Base-by-base conservation (phyloP, 2,113 vertebrate genomes). In the Lepus timidus region DNA sequence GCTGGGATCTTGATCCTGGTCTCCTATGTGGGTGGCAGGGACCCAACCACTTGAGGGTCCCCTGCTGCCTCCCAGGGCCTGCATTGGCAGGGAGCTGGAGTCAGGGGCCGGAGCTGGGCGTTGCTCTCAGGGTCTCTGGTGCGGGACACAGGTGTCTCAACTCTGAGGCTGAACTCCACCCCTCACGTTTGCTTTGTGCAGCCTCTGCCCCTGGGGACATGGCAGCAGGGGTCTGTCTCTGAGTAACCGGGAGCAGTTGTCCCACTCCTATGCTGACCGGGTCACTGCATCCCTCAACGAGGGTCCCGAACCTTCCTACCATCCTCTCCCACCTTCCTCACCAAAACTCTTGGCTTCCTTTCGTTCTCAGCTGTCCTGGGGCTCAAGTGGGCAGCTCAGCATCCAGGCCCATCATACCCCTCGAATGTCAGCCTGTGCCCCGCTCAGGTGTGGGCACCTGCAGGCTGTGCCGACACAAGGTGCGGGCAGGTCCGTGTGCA, bases 241-340 rank as follows among this genome's bases (percentile, higher is more conserved):
- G 0, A 4, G 27, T 23, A 9, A 5, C 36, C 9, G 0, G 9
- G 25, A 1, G 0, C 4, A 3, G 3, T 10, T 9, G 0, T 62
- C 65, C 0, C 27, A 2, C 23, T 27, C 4, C 3, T 89, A 22
- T 73, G 25, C n/a, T 14, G 31, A 1, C 16, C 13, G 83, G 82
- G 23, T 31, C 1, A 1, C 25, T 22, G 23, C 1, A 0, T 8
- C 85, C 52, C 23, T 65, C 81, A 1, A 0, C 12, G 33, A 8
- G 19, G 31, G 0, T 80, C 65, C 5, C 0, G 0, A 49, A 20
- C n/a, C 7, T 29, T 36, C 76, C 79, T 29, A 8, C 27, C 16
- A 1, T 22, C 12, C 0, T 20, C 74, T 83, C 58, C 62, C 55
- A 1, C 0, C 1, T 39, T 12, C 52, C 71, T 29, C 6, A 14